phyloP scores from a whole-genome alignment of 2,113 vertebrate species.

The Tautogolabrus adspersus region DNA sequence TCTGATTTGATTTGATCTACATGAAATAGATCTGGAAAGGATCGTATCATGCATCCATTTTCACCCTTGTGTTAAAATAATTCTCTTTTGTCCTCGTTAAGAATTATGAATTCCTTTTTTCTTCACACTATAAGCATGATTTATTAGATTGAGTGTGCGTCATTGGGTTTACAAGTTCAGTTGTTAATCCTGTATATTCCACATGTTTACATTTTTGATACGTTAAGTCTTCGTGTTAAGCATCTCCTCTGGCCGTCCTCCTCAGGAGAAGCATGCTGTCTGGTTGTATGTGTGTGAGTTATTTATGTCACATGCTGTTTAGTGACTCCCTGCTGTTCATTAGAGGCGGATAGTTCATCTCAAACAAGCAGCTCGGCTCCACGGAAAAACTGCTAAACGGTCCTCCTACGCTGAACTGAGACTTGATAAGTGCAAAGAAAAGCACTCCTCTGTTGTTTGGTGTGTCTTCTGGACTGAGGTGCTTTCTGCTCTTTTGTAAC shows the following conservation, averaged over 20 bases:
- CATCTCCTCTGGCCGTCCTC: not conserved
- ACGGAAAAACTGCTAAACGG: constrained; percentile 13
- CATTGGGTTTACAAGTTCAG: not conserved
- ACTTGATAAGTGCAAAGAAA: constrained; percentile 28
- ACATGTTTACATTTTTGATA: not conserved
- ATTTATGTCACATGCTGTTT: constrained; percentile 40
- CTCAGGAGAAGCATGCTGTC: not conserved
- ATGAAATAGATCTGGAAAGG: no score
- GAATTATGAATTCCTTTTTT: not conserved
- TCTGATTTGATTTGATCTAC: no score
- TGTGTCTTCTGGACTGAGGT: constrained; percentile 19
- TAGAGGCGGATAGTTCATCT: constrained; percentile 33
- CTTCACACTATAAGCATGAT: not conserved
- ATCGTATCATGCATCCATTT: no score
- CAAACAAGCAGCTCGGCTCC: not conserved
- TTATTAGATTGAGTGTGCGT: not conserved
- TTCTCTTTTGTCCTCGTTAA: no score
- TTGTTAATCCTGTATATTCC: not conserved
- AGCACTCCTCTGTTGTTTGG: constrained; percentile 15
- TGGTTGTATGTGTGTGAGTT: constrained; percentile 8
- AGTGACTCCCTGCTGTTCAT: constrained; percentile 42
- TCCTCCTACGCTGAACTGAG: constrained; percentile 7
- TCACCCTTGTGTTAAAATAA: no score
- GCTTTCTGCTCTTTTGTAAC: not conserved
- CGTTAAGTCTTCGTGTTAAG: not conserved